Evolutionary conservation across 2,797 vertebrate genomes (phyloP).

Genomic region (Gymnothorax javanicus): DNA sequence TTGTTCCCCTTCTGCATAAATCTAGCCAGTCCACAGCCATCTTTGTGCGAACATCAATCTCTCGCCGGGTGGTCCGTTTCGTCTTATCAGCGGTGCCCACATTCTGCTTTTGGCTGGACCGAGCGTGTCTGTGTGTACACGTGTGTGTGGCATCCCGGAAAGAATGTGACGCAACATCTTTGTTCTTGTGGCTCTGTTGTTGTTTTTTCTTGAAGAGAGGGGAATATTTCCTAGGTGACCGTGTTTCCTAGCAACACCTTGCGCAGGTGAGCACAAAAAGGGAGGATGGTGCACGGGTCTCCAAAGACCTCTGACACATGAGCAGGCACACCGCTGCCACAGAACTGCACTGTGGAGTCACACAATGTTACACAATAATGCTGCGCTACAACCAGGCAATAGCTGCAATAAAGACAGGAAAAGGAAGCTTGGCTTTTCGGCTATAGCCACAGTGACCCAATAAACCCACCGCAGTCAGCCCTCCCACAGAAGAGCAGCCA

Average conservation of each 20-base stretch:
- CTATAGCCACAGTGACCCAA: not conserved
- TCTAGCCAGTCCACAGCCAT: not conserved
- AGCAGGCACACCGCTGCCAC: not conserved
- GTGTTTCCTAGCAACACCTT: constrained; percentile 16
- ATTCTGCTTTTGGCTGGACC: not conserved
- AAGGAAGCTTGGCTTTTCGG: not conserved
- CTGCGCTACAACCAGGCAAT: not conserved
- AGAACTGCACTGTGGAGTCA: not conserved
- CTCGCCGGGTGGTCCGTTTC: not conserved
- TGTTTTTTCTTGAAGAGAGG: not conserved
- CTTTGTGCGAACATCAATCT: not conserved
- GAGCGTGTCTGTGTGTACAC: not conserved
- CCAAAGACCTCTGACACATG: not conserved
- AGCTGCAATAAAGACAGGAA: not conserved
- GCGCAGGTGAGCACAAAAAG: constrained; percentile 5
- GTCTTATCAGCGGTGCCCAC: not conserved
- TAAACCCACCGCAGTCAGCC: not conserved
- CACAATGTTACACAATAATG: not conserved
- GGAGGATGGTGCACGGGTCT: not conserved
- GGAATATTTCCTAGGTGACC: constrained; percentile 18
- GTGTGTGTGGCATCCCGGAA: not conserved
- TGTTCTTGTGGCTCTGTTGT: not conserved
- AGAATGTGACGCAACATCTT: not conserved
- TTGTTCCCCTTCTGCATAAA: not conserved
- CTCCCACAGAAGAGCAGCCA: not conserved